Evolutionary conservation across 1,140 invertebrate species (phyloP), one percentile per base, ranked within the genome.

Genomic region (Rhyacophila brunnea): DNA sequence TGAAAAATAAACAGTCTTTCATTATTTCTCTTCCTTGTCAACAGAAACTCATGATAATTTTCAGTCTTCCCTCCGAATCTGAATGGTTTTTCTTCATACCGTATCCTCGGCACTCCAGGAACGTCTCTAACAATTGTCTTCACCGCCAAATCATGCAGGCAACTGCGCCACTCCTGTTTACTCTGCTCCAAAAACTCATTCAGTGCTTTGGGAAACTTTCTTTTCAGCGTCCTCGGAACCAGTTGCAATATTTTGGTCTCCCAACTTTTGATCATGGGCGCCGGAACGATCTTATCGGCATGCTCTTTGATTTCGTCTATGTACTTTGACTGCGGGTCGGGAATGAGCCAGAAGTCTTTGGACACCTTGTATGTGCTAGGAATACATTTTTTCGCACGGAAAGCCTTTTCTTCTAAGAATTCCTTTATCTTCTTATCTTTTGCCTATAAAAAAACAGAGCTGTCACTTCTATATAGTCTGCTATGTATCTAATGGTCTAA

Each of bases 1-100:
- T 87, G 83, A n/a, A 85, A 68, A 9, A 86, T 72, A 11, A 85
- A 76, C 45, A 81, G 77, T 55, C 72, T 80, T 35, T 75, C 74
- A 58, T 74, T 68, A 0, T 89, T 65, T 57, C 75, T 75, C 9
- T 79, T 78, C 18, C 81, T 78, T 70, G 79, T 83, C 56, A 71
- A 75, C 7, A 85, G 45, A 74, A 81, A 88, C 54, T 75, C 77
- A 0, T 74, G 58, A 60, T 83, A 84, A 63, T 81, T 75, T n/a
- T 76, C 60, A 0, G 86, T 87, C 56, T 78, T 71, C 5, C 86
- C 87, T 2, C 73, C 68, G 62, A 74, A 80, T 69, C 84, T 82
- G 55, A 80, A 85, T 6, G 78, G 72, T 19, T 74, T 73, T 67
- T 78, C 76, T 65, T 70, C 60, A 67, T 76, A 68, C 59, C 71